Conservation (phyloP, 1,140 invertebrate species). For the Ericerus pela region DNA sequence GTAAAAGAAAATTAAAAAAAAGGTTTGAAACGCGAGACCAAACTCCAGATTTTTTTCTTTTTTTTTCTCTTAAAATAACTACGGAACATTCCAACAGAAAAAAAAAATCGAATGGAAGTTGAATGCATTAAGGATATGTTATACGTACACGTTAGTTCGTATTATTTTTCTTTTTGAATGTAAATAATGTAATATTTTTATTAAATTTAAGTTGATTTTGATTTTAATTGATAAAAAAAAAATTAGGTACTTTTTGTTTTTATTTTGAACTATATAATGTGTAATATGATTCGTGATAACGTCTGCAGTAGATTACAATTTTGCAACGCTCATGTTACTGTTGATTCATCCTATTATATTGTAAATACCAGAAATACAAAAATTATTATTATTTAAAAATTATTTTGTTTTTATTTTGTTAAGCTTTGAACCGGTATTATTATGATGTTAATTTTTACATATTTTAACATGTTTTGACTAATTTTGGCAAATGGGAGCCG, state of each 20-base stretch:
- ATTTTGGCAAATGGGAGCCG: too few relatives aligned
- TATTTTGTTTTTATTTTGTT: too few relatives aligned
- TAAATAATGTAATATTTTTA: constrained; percentile 7
- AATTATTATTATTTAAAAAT: not conserved
- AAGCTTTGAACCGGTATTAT: too few relatives aligned
- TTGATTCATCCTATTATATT: constrained; percentile 7
- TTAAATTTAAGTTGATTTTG: not conserved
- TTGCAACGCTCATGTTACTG: constrained; percentile 10
- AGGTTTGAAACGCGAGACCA: too few relatives aligned
- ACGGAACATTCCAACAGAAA: too few relatives aligned
- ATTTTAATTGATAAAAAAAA: not conserved
- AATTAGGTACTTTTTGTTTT: not conserved
- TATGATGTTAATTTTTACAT: too few relatives aligned
- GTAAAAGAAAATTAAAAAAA: too few relatives aligned
- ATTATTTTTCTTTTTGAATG: not conserved
- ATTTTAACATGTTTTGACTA: too few relatives aligned
- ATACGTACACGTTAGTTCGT: not conserved
- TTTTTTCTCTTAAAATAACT: too few relatives aligned
- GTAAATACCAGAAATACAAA: constrained; percentile 6
- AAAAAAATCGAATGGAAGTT: too few relatives aligned
- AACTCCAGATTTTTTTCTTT: too few relatives aligned
- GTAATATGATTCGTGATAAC: constrained; percentile 8
- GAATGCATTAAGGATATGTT: constrained; percentile 1
- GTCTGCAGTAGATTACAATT: constrained; percentile 8
- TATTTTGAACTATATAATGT: constrained; percentile 1